These are phyloP conservation scores for Pocillopora grandis DNA, from an alignment of 92 coral and sea anemone species.

Conservation along the genomic window DNA sequence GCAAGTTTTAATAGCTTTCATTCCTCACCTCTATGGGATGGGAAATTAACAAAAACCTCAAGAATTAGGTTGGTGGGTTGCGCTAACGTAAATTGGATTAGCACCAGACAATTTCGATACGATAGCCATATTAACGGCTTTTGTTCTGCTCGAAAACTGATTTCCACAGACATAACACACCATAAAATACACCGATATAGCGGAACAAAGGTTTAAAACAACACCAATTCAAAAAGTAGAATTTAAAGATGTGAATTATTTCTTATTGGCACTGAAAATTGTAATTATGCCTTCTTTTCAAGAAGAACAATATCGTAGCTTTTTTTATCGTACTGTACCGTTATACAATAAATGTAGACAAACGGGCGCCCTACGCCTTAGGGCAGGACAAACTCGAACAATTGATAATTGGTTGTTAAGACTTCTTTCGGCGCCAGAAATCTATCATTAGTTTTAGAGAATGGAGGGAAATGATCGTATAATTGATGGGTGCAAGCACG, in stretches of 20 bases:
- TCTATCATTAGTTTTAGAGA: not conserved
- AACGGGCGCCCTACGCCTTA: slow-evolving; percentile 3
- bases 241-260: not conserved
- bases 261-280: not conserved
- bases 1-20: too few relatives aligned
- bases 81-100: not conserved
- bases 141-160: not conserved
- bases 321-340: not conserved
- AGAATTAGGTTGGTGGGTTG: not conserved
- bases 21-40: too few relatives aligned
- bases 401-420: not conserved
- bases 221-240: not conserved
- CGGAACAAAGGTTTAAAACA: not conserved
- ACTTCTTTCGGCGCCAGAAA: slow-evolving; percentile 7
- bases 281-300: not conserved
- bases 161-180: not conserved
- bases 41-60: not conserved
- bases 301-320: not conserved
- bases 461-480: not conserved
- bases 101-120: not conserved
- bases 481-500: not conserved
- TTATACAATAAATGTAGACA: not conserved
- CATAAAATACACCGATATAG: not conserved
- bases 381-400: not conserved
- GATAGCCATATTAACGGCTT: not conserved